Percentiles rank a stretch among this genome's conserved stretches.
Conservation (phyloP, 2,888 invertebrate species). For the Tetrapedia diversipes region DNA sequence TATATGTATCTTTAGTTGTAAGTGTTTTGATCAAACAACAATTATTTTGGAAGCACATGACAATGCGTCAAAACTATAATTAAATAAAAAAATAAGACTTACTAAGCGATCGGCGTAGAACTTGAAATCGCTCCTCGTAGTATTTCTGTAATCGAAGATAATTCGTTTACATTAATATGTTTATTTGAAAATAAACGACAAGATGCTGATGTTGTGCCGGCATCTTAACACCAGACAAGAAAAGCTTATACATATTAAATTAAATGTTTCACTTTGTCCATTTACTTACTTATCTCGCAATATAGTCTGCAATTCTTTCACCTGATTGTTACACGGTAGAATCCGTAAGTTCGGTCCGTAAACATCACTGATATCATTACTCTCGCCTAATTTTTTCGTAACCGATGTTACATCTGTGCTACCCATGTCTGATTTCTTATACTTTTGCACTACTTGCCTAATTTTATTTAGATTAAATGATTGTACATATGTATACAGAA, state of each 20-base stretch:
- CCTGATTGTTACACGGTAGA: slow-evolving; percentile 90
- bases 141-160: slow-evolving; percentile 88
- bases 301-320: slow-evolving; percentile 93
- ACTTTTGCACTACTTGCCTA: slow-evolving; percentile 8
- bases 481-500: neutral
- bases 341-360: slow-evolving; percentile 89
- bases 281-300: slow-evolving; percentile 91
- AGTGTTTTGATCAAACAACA: neutral
- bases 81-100: slow-evolving; percentile 70
- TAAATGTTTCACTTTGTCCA: neutral
- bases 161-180: slow-evolving; percentile 19
- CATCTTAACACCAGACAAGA: neutral
- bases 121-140: slow-evolving; percentile 97
- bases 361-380: slow-evolving; percentile 84
- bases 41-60: neutral
- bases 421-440: slow-evolving; percentile 66
- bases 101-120: slow-evolving; percentile 98
- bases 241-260: neutral
- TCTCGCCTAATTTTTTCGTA: slow-evolving; percentile 66
- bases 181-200: slow-evolving; percentile 7
- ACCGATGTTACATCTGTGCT: slow-evolving; percentile 68
- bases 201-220: slow-evolving; percentile 22
- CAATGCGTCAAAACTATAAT: neutral
- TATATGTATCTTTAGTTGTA: neutral
- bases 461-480: neutral